Base-by-base conservation (phyloP, 2,888 invertebrate genomes). In the Synergus umbraculus region DNA sequence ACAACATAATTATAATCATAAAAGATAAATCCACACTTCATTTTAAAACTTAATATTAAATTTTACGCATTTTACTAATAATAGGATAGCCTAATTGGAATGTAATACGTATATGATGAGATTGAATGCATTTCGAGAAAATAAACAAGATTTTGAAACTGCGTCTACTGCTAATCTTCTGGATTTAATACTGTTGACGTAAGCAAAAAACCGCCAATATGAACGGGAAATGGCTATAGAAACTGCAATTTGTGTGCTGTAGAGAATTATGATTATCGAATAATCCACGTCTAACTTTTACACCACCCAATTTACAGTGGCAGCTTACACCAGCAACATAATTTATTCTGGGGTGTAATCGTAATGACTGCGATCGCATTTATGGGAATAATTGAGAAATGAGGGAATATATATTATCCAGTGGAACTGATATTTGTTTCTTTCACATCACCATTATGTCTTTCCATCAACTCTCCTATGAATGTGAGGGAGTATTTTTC, bases 341-440 rank as follows among this genome's bases (percentile, higher is more conserved):
- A 73, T 37, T 73, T 54, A 73, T 73, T 73, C 54, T 29, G 12
- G 73, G 37, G 4, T 54, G 49, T 73, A 54, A 73, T 73, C 37
- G 54, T 73, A 54, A 73, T 54, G 37, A 41, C 73, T 46, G 73
- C 29, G 22, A 49, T 73, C 10, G 73, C 54, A n/a, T 54, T 73
- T 73, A 73, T 73, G 54, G 73, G n/a, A 13, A 37, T 73, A 73
- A n/a, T 13, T 46, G 49, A 49, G n/a, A 73, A 29, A 73, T 73
- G 69, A 73, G 22, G 37, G 54, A 54, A 37, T 69, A 29, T 37
- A 69, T 37, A 69, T 69, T 49, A 69, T 69, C 29, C 69, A 54
- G 49, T 69, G n/a, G n/a, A 73, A 54, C 49, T 73, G 49, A 54
- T 73, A 54, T 73, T 73, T 54, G 69, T 73, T 73, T 73, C 41